A percentile compares a stretch with the other conserved stretches of the same genome.
Conservation (phyloP, 1,140 invertebrate genomes). For the Pemphigus obesinymphae region DNA sequence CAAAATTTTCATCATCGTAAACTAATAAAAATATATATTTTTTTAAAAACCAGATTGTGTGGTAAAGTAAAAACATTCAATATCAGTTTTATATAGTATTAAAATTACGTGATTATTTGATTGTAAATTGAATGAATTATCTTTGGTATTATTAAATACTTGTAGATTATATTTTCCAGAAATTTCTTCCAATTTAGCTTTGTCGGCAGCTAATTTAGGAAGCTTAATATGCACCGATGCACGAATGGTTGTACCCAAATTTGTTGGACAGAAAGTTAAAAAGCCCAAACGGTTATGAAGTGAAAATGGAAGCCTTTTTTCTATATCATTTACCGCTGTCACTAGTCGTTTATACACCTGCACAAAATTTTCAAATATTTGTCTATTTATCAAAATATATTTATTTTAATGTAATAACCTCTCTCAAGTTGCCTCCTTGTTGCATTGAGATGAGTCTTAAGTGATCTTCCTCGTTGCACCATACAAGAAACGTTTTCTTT, state of each 20-base stretch:
- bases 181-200: conserved; percentile 83
- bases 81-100: no score
- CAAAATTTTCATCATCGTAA: no score
- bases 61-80: no score
- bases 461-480: conserved; percentile 98
- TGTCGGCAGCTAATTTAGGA: conserved; percentile 88
- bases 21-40: no score
- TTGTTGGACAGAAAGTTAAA: conserved; percentile 97
- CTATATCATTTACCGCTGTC: conserved; percentile 85
- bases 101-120: no score
- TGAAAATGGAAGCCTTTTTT: conserved; percentile 86
- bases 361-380: neutral
- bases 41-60: no score
- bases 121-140: no score
- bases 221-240: conserved; percentile 97
- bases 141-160: no score
- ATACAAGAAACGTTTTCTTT: conserved; percentile 93
- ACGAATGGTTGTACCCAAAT: conserved; percentile 94
- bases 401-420: conserved; percentile 50
- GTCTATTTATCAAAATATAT: no score
- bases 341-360: conserved; percentile 87
- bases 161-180: conserved; percentile 90
- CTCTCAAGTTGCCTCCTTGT: conserved; percentile 87
- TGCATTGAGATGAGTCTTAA: conserved; percentile 97
- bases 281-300: conserved; percentile 90